These are phyloP conservation scores for Leucophenga montana DNA, from an alignment of 2,888 invertebrate genomes.

Conservation along the genomic window DNA sequence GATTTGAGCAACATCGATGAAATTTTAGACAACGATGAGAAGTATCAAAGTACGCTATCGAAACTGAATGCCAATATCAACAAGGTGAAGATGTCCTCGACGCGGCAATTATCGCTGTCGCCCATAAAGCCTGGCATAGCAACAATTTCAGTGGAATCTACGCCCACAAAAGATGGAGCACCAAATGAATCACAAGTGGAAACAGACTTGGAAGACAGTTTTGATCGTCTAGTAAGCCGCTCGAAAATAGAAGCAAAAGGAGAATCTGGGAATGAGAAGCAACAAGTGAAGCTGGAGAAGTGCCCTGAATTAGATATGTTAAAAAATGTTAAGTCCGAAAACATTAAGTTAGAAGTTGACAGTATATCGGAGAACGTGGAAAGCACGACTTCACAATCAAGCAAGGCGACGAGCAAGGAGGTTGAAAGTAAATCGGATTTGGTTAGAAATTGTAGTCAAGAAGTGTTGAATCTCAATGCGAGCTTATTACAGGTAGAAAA, in stretches of 20 bases:
- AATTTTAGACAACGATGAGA: conserved; percentile 52
- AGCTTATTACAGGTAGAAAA: not conserved
- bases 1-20: conserved; percentile 63
- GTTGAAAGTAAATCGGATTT: no score
- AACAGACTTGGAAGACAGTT: conserved; percentile 32
- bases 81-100: conserved; percentile 43
- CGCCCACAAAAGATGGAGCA: not conserved
- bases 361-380: no score
- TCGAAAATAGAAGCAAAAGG: not conserved
- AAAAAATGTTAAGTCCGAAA: no score
- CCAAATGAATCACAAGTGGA: not conserved
- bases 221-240: conserved; percentile 33
- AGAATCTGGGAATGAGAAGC: not conserved
- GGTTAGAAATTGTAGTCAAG: no score
- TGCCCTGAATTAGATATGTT: no score
- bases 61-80: conserved; percentile 63
- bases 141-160: conserved; percentile 38
- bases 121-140: conserved; percentile 31
- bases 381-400: not conserved
- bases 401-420: not conserved
- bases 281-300: not conserved
- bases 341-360: no score
- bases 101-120: conserved; percentile 39
- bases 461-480: no score
- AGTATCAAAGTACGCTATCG: conserved; percentile 60